Evolutionary conservation across 2,888 invertebrate genomes (phyloP).

Genomic region (Tetragnatha montana): DNA sequence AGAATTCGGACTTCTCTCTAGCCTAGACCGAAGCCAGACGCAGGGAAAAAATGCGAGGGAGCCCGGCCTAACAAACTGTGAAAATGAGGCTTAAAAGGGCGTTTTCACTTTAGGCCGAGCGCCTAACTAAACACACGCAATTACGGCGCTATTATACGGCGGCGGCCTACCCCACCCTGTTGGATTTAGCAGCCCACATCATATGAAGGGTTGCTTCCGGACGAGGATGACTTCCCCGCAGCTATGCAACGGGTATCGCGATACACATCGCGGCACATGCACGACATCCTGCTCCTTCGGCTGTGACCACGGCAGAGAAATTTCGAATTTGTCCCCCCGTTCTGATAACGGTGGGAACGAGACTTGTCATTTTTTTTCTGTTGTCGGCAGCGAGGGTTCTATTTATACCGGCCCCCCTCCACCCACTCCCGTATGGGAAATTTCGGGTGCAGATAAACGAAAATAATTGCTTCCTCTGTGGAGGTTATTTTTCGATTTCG

Average conservation of each 20-base stretch:
- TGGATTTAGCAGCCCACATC: constrained; percentile 16
- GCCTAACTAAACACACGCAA: constrained; percentile 46
- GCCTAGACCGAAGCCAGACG: no score
- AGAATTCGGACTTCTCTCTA: background rate
- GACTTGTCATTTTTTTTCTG: background rate
- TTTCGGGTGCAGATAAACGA: background rate
- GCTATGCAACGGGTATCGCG: constrained; percentile 29
- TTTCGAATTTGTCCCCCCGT: background rate
- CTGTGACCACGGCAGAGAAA: constrained; percentile 26
- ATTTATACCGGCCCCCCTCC: background rate
- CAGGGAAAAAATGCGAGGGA: background rate
- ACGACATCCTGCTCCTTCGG: constrained; percentile 36
- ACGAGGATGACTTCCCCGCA: constrained; percentile 27
- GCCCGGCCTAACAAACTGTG: constrained; percentile 1
- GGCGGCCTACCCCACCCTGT: background rate
- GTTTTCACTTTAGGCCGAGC: constrained; percentile 22
- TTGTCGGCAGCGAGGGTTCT: background rate
- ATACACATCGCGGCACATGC: constrained; percentile 37
- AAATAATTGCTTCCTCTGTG: constrained; percentile 14
- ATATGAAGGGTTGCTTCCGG: constrained; percentile 47
- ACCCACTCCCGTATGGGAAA: background rate
- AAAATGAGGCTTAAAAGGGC: constrained; percentile 15
- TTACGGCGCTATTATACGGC: constrained; percentile 21
- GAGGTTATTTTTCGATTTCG: constrained; percentile 7
- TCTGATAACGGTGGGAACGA: constrained; percentile 26